phyloP scores from a whole-genome alignment of 1,140 invertebrate genomes.

The Diploscapter pachys region DNA sequence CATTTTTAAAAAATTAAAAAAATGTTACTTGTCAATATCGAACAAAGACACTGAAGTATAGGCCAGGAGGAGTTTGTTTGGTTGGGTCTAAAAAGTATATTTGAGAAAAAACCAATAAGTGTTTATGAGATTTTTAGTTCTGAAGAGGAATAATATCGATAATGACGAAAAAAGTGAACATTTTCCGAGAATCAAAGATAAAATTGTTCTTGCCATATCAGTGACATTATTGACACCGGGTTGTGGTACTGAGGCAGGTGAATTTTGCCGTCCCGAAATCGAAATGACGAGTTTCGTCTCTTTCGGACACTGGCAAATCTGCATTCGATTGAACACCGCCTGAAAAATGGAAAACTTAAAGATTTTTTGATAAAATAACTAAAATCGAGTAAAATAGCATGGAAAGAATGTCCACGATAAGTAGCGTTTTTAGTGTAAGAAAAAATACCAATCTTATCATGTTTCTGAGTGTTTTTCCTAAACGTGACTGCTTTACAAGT shows the following conservation, averaged over 20 bases:
- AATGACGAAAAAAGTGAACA: no score
- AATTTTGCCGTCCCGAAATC: constrained; percentile 5
- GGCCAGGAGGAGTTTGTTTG: constrained; percentile 20
- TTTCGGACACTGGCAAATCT: constrained; percentile 14
- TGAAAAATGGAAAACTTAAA: not conserved
- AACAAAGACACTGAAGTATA: constrained; percentile 37
- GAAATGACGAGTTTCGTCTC: constrained; percentile 11
- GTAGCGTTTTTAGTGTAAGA: no score
- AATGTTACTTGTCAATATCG: constrained; percentile 63
- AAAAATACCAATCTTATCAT: constrained; percentile 25
- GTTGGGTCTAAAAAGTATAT: not conserved
- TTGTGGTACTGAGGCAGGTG: constrained; percentile 13
- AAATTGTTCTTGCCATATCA: no score
- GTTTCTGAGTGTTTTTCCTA: not conserved
- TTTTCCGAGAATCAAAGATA: no score
- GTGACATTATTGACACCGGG: constrained; percentile 19
- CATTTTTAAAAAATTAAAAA: constrained; percentile 59
- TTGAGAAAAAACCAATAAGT: no score
- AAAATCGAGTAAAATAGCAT: not conserved
- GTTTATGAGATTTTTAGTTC: no score
- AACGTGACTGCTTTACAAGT: no score
- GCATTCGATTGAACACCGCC: constrained; percentile 6
- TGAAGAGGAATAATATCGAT: no score
- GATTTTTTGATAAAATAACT: constrained; percentile 7
- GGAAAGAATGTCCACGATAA: no score